These are phyloP conservation scores for Conistra vaccinii DNA, from an alignment of 2,888 invertebrate genomes.

Conservation along the genomic window DNA sequence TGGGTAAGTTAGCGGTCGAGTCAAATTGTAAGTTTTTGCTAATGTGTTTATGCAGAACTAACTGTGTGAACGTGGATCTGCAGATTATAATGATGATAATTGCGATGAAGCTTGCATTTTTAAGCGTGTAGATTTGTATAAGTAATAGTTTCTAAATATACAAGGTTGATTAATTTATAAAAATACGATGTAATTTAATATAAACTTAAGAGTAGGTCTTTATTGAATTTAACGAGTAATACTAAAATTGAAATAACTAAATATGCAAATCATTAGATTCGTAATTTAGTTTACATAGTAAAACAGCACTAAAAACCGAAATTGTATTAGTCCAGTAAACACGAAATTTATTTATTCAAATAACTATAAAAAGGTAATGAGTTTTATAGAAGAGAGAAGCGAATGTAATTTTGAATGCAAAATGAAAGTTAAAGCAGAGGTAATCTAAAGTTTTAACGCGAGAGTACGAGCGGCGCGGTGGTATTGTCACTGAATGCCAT, in stretches of 20 bases:
- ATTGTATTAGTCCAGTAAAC: constrained; percentile 37
- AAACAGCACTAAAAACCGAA: constrained; percentile 37
- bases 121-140: constrained; percentile 10
- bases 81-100: constrained; percentile 12
- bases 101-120: constrained; percentile 16
- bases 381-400: constrained; percentile 18
- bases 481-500: constrained; percentile 26
- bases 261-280: constrained; percentile 21
- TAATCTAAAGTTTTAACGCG: constrained; percentile 49
- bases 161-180: constrained; percentile 8
- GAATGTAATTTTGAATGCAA: constrained; percentile 29
- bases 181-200: not conserved
- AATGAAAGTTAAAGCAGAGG: constrained; percentile 28
- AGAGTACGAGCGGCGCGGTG: constrained; percentile 2
- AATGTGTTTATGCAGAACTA: constrained; percentile 32
- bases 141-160: not conserved
- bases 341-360: constrained; percentile 37
- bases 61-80: constrained; percentile 27
- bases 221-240: constrained; percentile 16
- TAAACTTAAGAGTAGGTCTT: not conserved
- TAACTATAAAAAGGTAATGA: constrained; percentile 33
- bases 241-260: constrained; percentile 16
- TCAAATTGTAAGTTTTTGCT: constrained; percentile 9
- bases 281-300: constrained; percentile 21
- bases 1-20: constrained; percentile 16